phyloP scores from a whole-genome alignment of 2,888 invertebrate species.

The Cephus spinipes region DNA sequence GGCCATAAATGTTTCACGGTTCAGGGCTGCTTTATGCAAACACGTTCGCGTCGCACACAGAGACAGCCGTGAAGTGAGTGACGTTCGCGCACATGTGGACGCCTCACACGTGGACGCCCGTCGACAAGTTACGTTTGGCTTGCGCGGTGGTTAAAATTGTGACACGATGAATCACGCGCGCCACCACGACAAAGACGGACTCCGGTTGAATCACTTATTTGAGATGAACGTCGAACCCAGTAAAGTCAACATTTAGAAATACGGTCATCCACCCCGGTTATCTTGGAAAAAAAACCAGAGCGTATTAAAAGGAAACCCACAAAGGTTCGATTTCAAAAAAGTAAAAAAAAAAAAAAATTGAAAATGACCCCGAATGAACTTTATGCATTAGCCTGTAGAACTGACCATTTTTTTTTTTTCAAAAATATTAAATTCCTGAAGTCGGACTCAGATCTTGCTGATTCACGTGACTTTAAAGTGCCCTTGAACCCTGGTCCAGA shows the following conservation, averaged over 20 bases:
- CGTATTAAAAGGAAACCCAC: background rate
- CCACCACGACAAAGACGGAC: background rate
- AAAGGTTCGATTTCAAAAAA: background rate
- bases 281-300: background rate
- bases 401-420: no score
- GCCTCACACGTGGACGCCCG: conserved; percentile 2
- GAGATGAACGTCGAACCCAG: background rate
- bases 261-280: background rate
- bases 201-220: background rate
- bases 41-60: background rate
- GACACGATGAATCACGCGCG: conserved; percentile 7
- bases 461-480: background rate
- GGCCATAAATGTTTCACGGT: conserved; percentile 23
- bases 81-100: background rate
- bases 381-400: no score
- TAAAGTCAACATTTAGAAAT: background rate
- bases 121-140: background rate
- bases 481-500: background rate
- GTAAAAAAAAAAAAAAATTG: background rate
- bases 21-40: conserved; percentile 15
- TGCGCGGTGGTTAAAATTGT: conserved; percentile 4
- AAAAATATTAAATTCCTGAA: background rate
- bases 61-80: background rate
- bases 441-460: background rate
- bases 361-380: background rate